Percentiles rank a stretch among this genome's conserved stretches.
Conservation (phyloP, 2,888 invertebrate genomes). For the Dolichopus griseipennis region DNA sequence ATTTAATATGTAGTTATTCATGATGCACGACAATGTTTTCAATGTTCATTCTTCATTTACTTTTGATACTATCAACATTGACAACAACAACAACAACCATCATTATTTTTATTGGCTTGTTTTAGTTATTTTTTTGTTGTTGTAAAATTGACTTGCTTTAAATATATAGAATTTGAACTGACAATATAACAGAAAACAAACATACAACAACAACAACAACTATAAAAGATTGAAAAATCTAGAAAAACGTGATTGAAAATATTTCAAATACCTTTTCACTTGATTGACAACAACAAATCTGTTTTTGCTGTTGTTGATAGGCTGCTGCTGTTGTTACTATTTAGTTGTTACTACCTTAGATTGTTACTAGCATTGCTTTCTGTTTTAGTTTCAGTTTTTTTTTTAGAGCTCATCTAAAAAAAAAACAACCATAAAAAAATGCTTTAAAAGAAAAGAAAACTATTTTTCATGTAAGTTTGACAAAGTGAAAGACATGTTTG, state of each 20-base stretch:
- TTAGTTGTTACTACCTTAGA: no score
- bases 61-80: no score
- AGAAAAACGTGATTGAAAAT: not conserved
- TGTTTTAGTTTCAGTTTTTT: no score
- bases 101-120: no score
- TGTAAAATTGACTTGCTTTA: not conserved
- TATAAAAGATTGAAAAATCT: not conserved
- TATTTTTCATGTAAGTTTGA: not conserved
- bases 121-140: no score
- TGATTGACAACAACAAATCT: not conserved
- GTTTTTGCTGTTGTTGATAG: not conserved
- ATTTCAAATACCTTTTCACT: not conserved
- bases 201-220: not conserved
- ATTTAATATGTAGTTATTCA: no score
- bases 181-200: not conserved
- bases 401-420: no score
- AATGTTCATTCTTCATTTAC: no score
- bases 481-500: conserved; percentile 6
- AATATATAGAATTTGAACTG: not conserved
- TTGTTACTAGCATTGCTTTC: no score
- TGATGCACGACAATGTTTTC: no score
- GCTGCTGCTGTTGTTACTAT: no score
- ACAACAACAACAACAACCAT: no score
- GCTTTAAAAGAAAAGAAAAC: not conserved
- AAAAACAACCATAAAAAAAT: not conserved